Percentiles rank a stretch among this genome's conserved stretches.
These are phyloP conservation scores for Hirudinaria manillensis DNA, from an alignment of 2,888 invertebrate genomes.

Conservation along the genomic window DNA sequence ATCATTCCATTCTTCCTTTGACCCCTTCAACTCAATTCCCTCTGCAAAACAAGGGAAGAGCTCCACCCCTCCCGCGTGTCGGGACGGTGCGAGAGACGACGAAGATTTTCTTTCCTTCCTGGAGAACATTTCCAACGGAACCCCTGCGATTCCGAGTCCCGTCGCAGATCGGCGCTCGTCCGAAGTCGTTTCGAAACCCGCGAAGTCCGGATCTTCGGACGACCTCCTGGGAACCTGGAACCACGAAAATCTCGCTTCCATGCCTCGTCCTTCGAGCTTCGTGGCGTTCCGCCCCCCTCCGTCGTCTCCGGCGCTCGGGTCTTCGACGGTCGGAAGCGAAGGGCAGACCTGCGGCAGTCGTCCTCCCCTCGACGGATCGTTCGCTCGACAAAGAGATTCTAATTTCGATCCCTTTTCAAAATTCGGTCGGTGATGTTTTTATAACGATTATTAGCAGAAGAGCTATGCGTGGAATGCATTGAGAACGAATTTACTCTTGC, in stretches of 20 bases:
- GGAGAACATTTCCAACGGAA: constrained; percentile 37
- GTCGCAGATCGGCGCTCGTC: constrained; percentile 25
- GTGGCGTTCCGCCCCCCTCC: background rate
- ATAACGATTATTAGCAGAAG: background rate
- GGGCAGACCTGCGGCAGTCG: background rate
- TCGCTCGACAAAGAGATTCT: constrained; percentile 30
- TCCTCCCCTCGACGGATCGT: constrained; percentile 29
- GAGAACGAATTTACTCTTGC: background rate
- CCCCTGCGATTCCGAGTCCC: background rate
- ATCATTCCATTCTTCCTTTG: constrained; percentile 41
- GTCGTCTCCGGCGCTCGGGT: background rate
- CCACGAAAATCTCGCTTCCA: constrained; percentile 36
- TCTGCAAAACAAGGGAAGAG: background rate
- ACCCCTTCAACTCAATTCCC: constrained; percentile 45
- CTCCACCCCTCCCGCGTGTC: background rate
- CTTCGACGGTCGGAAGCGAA: background rate
- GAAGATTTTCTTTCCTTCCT: constrained; percentile 44
- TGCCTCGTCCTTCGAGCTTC: constrained; percentile 32
- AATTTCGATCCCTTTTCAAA: constrained; percentile 49
- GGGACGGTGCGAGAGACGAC: constrained; percentile 31
- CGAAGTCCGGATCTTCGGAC: constrained; percentile 25
- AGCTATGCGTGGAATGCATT: too few species aligned
- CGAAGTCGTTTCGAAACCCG: background rate
- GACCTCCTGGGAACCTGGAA: constrained; percentile 47
- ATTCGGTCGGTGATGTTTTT: constrained; percentile 43